phyloP scores from a whole-genome alignment of 2,888 invertebrate species.

The Drosophila multiciliata region DNA sequence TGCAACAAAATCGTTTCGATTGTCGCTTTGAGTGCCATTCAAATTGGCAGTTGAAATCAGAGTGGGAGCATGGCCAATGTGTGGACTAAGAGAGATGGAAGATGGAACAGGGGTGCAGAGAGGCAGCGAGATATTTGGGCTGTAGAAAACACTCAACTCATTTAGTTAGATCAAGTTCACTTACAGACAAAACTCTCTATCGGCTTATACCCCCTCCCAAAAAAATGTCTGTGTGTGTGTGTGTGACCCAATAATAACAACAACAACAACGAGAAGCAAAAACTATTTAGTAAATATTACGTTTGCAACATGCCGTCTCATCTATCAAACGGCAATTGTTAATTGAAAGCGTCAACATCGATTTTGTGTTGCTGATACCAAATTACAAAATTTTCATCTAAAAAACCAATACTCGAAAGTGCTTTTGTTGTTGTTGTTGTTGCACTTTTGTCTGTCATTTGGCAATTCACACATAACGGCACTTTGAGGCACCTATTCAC shows the following conservation, averaged over 20 bases:
- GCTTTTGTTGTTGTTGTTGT: conserved; percentile 25
- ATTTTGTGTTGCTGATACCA: conserved; percentile 22
- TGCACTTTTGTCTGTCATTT: conserved; percentile 50
- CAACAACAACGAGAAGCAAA: conserved; percentile 11
- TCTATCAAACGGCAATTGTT: conserved; percentile 68
- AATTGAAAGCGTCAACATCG: conserved; percentile 73
- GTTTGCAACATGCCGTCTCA: conserved; percentile 57
- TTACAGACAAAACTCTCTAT: background rate
- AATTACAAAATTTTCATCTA: conserved; percentile 41
- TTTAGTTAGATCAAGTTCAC: conserved; percentile 36
- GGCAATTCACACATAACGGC: conserved; percentile 68
- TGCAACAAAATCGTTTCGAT: conserved; percentile 70
- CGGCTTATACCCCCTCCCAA: no score
- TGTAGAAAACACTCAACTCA: conserved; percentile 5
- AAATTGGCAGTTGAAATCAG: conserved; percentile 31
- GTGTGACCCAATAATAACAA: conserved; percentile 36
- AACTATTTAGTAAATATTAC: conserved; percentile 22
- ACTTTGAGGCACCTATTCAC: conserved; percentile 46
- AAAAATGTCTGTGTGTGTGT: conserved; percentile 8
- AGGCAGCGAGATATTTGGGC: background rate
- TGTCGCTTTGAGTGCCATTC: conserved; percentile 67
- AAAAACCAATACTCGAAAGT: conserved; percentile 44
- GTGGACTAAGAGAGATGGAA: background rate
- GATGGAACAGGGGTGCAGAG: background rate
- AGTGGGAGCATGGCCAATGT: background rate